Conservation (phyloP, 1,140 invertebrate species). For the Samia ricini region DNA sequence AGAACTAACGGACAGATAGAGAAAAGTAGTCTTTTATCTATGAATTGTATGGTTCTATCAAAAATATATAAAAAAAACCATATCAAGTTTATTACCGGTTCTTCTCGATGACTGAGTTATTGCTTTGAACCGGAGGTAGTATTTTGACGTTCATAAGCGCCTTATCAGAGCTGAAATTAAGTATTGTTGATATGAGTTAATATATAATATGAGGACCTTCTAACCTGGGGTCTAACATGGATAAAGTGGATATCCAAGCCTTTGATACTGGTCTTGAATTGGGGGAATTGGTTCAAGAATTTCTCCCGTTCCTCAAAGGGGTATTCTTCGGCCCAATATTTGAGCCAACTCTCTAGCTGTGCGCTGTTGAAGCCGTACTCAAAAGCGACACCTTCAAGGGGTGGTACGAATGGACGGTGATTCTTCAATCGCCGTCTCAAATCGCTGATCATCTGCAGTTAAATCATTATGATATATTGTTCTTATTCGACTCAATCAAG, state of each 20-base stretch:
- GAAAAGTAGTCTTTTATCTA: too few relatives aligned
- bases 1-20: too few relatives aligned
- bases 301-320: conserved; percentile 82
- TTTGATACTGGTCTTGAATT: conserved; percentile 85
- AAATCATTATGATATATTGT: not conserved
- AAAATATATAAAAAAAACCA: not conserved
- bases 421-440: conserved; percentile 79
- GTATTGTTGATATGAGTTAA: too few relatives aligned
- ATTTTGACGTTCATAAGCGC: not conserved
- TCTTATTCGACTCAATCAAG: not conserved
- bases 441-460: conserved; percentile 79
- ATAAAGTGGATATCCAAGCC: conserved; percentile 86
- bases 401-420: conserved; percentile 72
- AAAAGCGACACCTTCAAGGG: conserved; percentile 84
- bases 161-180: not conserved
- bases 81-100: not conserved
- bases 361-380: conserved; percentile 87
- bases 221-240: conserved; percentile 77
- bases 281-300: conserved; percentile 83
- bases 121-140: not conserved
- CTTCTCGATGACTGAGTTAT: not conserved
- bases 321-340: conserved; percentile 86
- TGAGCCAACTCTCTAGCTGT: conserved; percentile 80
- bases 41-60: too few relatives aligned
- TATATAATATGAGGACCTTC: conserved; percentile 56